phyloP scores from a whole-genome alignment of 2,113 vertebrate genomes.

The Phylloscopus trochilus region DNA sequence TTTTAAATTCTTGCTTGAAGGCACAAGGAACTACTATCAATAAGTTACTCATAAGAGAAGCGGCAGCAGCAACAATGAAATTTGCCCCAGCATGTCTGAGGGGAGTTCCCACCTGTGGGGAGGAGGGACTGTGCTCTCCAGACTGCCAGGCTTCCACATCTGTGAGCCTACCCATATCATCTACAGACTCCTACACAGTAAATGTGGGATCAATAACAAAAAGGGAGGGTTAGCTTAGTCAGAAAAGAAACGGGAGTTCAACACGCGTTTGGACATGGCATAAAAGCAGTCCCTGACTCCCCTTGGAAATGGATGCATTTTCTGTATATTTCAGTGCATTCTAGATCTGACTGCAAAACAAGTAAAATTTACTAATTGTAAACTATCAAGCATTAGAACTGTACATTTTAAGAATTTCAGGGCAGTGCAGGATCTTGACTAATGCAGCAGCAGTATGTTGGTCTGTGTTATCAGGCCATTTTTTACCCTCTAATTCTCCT shows the following conservation, averaged over 20 bases:
- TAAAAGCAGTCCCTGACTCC: not conserved
- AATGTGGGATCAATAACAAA: not conserved
- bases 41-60: not conserved
- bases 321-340: not conserved
- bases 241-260: not conserved
- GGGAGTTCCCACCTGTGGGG: not conserved
- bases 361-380: not conserved
- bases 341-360: not conserved
- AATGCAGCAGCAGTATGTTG: not conserved
- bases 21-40: not conserved
- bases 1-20: not conserved
- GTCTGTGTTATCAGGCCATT: not conserved
- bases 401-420: not conserved
- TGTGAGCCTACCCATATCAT: not conserved
- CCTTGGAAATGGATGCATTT: not conserved
- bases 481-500: not conserved
- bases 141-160: not conserved
- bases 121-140: not conserved
- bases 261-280: fast-evolving
- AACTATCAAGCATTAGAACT: not conserved
- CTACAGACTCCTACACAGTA: not conserved
- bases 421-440: not conserved
- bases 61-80: not conserved
- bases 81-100: not conserved
- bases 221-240: not conserved